A percentile compares a stretch with the other conserved stretches of the same genome.
phyloP scores from a whole-genome alignment of 1,140 invertebrate genomes.

The Drosophila carrolli region DNA sequence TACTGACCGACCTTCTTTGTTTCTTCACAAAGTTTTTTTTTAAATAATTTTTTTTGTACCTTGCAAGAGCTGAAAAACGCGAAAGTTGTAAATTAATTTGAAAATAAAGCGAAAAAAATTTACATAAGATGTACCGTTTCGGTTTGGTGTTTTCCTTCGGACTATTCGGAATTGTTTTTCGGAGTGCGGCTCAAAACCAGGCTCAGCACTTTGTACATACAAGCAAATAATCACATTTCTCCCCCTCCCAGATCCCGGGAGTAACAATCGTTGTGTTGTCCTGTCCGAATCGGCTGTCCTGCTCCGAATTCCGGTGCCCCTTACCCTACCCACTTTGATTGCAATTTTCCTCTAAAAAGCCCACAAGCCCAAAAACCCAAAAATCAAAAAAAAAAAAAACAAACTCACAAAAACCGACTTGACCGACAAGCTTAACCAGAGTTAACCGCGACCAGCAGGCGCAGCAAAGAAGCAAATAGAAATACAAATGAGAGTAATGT shows the following conservation, averaged over 20 bases:
- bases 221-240: slow-evolving; percentile 11
- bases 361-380: too few species aligned
- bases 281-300: slow-evolving; percentile 1
- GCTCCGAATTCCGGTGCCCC: not conserved
- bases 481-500: slow-evolving; percentile 22
- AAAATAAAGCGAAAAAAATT: slow-evolving; percentile 57
- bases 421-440: slow-evolving; percentile 39
- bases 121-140: slow-evolving; percentile 39
- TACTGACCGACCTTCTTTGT: slow-evolving; percentile 7
- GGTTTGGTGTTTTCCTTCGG: slow-evolving; percentile 44
- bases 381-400: not conserved
- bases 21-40: slow-evolving; percentile 18
- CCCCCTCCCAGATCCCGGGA: not conserved
- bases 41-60: slow-evolving; percentile 26
- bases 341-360: not conserved
- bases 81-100: slow-evolving; percentile 59
- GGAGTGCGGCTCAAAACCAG: slow-evolving; percentile 21
- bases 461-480: slow-evolving; percentile 40
- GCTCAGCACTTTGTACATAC: slow-evolving; percentile 31
- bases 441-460: slow-evolving; percentile 35
- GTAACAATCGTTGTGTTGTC: slow-evolving; percentile 20
- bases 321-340: not conserved
- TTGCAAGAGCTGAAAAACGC: slow-evolving; percentile 48
- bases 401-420: slow-evolving; percentile 16
- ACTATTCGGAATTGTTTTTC: slow-evolving; percentile 23